Percentiles rank a stretch among this genome's conserved stretches.
These are phyloP conservation scores for Dryobota labecula DNA, from an alignment of 2,888 invertebrate genomes.

Conservation along the genomic window DNA sequence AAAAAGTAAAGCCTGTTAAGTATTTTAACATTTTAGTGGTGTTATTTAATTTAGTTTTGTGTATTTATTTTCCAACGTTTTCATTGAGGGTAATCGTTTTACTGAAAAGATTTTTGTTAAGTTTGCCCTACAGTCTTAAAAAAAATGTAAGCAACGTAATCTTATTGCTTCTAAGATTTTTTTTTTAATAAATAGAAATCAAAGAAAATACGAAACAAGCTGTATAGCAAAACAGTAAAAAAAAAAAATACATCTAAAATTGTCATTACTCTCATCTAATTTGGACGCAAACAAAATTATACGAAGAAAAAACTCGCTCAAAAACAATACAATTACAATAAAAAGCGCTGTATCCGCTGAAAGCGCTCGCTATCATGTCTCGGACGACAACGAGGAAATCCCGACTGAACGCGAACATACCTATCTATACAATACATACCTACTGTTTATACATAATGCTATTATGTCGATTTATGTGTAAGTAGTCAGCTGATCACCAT, in stretches of 20 bases:
- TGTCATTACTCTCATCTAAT: background rate
- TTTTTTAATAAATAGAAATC: too few species aligned
- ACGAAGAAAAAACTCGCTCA: constrained; percentile 24
- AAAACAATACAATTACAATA: constrained; percentile 56
- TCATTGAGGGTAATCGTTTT: background rate
- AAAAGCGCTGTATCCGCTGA: constrained; percentile 79
- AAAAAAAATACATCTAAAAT: constrained; percentile 9
- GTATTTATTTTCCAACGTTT: background rate
- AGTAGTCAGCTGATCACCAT: constrained; percentile 83
- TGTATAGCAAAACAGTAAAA: background rate
- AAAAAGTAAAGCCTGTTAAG: constrained; percentile 5
- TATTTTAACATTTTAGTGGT: constrained; percentile 10
- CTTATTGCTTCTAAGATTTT: background rate
- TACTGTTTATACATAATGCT: constrained; percentile 76
- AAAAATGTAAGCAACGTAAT: background rate
- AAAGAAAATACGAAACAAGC: background rate
- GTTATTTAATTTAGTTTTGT: background rate
- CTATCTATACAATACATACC: constrained; percentile 67
- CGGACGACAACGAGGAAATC: constrained; percentile 82
- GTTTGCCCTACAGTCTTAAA: background rate
- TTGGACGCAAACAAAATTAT: constrained; percentile 25
- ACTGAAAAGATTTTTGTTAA: too few species aligned
- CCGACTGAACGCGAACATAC: constrained; percentile 74
- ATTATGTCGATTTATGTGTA: constrained; percentile 83
- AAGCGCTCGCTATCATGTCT: constrained; percentile 74